Evolutionary conservation across 2,113 vertebrate genomes (phyloP), one percentile per base, ranked within the genome.

Genomic region (Laticauda laticaudata): DNA sequence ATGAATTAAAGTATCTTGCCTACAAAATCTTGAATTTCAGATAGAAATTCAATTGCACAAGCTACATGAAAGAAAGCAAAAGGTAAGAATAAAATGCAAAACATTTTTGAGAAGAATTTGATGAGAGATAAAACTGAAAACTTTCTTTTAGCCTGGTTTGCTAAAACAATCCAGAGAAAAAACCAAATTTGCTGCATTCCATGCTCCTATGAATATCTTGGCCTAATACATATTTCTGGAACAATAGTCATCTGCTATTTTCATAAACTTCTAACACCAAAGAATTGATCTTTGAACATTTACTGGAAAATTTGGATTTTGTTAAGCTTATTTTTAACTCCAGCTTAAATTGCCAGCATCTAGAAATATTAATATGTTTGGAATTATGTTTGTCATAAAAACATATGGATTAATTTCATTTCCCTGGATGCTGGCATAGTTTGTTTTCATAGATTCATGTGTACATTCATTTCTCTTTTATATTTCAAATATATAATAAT

Each of bases 391-490:
- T 90, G 43, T 92, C 57, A 87, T 39, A 87, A 87, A 51, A 90
- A 94, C 90, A 94, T 92, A 92, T 89, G 87, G 94, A 89, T 88
- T 91, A 69, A 91, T 94, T 95, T 93, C 29, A 56, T 96, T 97
- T 96, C 88, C 95, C 94, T 92, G 53, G 39, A 45, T 34, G 26
- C 14, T 96, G 95, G 8, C 56, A 85, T 55, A 51, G 21, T 23
- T 95, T 93, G 90, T 93, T 5, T 89, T 94, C 96, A 48, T 53
- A 29, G 29, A 51, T 23, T 18, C 11, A n/a, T 92, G 29, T 64
- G 26, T 96, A 90, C 96, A 91, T 15, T 95, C 95, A 94, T 94
- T 91, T 95, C 96, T 95, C 45, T 90, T 95, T 94, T 96, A 94
- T 88, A 92, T 96, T 94, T 93, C 90, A 93, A 86, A 59, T 55